Evolutionary conservation across 2,113 vertebrate species (phyloP).

Genomic region (Channa maculata): DNA sequence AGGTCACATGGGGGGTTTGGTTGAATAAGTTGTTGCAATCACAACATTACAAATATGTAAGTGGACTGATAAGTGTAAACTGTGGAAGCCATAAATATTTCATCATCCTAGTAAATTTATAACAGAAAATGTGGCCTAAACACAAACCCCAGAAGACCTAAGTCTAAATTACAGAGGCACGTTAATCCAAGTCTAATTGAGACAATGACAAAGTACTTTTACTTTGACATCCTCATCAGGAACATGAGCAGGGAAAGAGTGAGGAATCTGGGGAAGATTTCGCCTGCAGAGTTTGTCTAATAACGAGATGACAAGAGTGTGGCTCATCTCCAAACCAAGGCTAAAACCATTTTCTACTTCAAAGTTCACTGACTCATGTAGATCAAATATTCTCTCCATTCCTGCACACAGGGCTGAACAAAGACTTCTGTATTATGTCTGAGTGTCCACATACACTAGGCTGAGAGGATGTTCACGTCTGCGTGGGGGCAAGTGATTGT

Average conservation of each 20-base stretch:
- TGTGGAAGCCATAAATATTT: too few relatives aligned
- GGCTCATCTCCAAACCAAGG: constrained; percentile 53
- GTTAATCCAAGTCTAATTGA: constrained; percentile 20
- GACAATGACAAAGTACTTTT: constrained; percentile 31
- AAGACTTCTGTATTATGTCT: constrained; percentile 51
- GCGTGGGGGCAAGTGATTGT: constrained; percentile 16
- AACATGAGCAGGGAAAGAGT: constrained; percentile 13
- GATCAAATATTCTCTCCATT: constrained; percentile 44
- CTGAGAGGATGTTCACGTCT: constrained; percentile 38
- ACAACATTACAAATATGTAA: too few relatives aligned
- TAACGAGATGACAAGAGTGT: constrained; percentile 46
- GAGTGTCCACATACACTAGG: constrained; percentile 19
- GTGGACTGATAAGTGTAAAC: too few relatives aligned
- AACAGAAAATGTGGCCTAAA: not conserved
- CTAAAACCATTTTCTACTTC: constrained; percentile 65
- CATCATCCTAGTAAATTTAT: not conserved
- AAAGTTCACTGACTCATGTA: constrained; percentile 61
- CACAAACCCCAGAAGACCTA: constrained; percentile 26
- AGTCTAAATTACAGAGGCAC: constrained; percentile 24
- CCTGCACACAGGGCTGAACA: constrained; percentile 32
- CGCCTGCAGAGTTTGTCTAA: constrained; percentile 37
- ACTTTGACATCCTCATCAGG: constrained; percentile 21
- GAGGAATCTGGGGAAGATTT: constrained; percentile 33
- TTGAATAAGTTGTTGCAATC: too few relatives aligned
- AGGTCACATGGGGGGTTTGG: too few relatives aligned